Percentiles rank a stretch among this genome's conserved stretches.
phyloP scores from a whole-genome alignment of 2,113 vertebrate genomes.

The Bos indicus region DNA sequence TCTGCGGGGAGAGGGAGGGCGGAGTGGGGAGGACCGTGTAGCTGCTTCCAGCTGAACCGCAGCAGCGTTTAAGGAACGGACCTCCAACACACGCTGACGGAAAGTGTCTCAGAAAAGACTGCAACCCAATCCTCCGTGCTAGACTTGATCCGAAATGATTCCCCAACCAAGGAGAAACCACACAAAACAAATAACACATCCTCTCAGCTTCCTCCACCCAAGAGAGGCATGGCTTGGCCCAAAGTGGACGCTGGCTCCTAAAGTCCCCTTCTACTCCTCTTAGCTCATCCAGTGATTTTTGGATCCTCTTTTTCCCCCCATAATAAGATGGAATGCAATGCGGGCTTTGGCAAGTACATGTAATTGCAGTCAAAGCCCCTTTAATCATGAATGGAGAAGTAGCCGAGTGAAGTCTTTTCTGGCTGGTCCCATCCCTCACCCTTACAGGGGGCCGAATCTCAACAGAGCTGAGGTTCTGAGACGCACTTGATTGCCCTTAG shows the following conservation, averaged over 20 bases:
- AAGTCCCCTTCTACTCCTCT: background rate
- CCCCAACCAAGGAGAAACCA: constrained; percentile 72
- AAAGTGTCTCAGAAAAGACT: constrained; percentile 68
- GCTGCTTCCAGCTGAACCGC: constrained; percentile 91
- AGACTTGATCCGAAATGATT: constrained; percentile 44
- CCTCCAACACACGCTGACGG: constrained; percentile 51
- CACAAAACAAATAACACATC: constrained; percentile 77
- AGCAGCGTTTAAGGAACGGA: constrained; percentile 64
- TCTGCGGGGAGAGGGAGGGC: constrained; percentile 76
- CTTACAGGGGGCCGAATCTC: background rate
- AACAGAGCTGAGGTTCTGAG: constrained; percentile 3
- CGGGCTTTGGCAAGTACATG: background rate
- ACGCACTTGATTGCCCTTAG: background rate
- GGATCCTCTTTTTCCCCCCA: background rate
- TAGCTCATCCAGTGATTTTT: background rate
- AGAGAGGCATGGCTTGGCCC: constrained; percentile 10
- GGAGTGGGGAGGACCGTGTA: constrained; percentile 81
- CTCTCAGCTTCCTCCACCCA: background rate
- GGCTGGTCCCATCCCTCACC: background rate
- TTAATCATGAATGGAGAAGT: constrained; percentile 14
- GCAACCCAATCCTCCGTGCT: constrained; percentile 61
- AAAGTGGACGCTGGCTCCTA: background rate
- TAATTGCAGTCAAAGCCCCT: background rate
- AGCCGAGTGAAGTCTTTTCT: background rate
- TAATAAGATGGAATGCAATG: background rate